These are phyloP conservation scores for Cepphus grylle DNA, from an alignment of 2,113 vertebrate species.

Conservation along the genomic window DNA sequence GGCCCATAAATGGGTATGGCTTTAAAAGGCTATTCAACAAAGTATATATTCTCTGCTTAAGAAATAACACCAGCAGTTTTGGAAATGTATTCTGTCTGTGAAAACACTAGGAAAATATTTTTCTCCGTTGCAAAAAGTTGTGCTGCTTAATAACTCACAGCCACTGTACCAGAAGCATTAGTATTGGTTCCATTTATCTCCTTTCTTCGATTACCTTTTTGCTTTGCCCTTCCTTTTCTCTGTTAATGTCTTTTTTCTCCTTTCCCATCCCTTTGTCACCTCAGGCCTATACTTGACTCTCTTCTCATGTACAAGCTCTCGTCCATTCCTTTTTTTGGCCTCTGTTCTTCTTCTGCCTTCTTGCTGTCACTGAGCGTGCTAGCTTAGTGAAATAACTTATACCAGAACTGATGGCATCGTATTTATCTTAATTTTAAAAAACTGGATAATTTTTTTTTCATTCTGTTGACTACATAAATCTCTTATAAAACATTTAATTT, in stretches of 20 bases:
- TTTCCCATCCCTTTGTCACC: background rate
- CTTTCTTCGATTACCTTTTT: background rate
- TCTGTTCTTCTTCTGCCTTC: background rate
- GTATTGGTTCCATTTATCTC: background rate
- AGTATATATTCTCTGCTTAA: background rate
- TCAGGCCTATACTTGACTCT: background rate
- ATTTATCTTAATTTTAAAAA: background rate
- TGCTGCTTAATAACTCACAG: background rate
- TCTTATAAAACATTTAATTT: background rate
- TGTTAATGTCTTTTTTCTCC: background rate
- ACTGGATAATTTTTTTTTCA: background rate
- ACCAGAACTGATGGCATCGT: background rate
- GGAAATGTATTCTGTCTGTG: background rate
- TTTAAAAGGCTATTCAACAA: background rate
- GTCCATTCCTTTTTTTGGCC: background rate
- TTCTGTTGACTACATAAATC: background rate
- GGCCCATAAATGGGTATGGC: background rate
- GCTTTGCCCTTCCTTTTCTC: background rate
- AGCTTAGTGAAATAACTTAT: background rate
- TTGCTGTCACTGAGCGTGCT: background rate
- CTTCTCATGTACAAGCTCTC: background rate
- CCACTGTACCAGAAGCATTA: background rate
- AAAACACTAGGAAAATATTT: background rate
- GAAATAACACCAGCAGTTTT: background rate
- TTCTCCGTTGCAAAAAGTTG: background rate